Percentiles rank a stretch among this genome's conserved stretches.
Evolutionary conservation across 2,113 vertebrate genomes (phyloP).

Genomic region (Leptobrachium leishanense): DNA sequence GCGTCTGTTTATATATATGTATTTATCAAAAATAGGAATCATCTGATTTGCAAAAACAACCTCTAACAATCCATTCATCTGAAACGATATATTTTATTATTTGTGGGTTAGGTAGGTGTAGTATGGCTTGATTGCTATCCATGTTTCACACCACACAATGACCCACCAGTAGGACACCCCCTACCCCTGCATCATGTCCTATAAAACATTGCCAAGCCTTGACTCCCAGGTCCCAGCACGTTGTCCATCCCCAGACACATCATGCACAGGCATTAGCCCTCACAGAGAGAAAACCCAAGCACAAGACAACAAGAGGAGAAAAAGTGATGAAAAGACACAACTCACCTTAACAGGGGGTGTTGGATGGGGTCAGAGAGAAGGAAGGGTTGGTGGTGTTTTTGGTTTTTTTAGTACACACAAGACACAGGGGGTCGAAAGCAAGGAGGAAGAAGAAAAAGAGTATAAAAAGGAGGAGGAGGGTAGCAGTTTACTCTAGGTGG

Average conservation of each 20-base stretch:
- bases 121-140: no score
- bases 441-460: conserved; percentile 54
- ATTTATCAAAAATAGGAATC: no score
- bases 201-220: neutral
- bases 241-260: conserved; percentile 19
- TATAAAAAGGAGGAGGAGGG: conserved; percentile 28
- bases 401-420: conserved; percentile 60
- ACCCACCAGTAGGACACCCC: no score
- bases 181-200: no score
- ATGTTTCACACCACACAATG: no score
- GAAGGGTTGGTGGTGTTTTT: conserved; percentile 60
- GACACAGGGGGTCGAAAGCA: conserved; percentile 60
- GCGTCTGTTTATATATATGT: neutral
- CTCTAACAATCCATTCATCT: no score
- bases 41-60: no score
- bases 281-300: conserved; percentile 22
- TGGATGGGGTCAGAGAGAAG: conserved; percentile 64
- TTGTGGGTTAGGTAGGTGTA: no score
- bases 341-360: conserved; percentile 69
- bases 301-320: conserved; percentile 56
- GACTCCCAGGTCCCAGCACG: conserved; percentile 9
- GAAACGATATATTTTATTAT: no score
- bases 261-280: neutral
- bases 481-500: conserved; percentile 52
- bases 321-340: conserved; percentile 68